Conservation (phyloP, 2,797 vertebrate genomes). For the Enteromius anoplus region DNA sequence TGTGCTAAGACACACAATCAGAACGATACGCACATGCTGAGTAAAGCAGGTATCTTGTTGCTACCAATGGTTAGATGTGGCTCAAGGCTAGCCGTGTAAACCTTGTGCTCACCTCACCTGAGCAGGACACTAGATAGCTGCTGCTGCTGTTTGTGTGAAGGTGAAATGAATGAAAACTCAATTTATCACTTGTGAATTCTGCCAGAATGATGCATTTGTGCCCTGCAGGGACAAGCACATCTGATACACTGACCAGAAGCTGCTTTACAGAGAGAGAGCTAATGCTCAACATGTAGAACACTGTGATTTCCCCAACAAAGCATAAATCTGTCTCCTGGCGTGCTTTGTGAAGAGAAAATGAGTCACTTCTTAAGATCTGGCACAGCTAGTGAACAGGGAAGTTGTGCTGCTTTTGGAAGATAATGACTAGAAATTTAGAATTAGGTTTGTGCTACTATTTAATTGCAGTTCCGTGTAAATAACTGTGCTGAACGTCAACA, state of each 20-base stretch:
- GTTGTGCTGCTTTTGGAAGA: neutral
- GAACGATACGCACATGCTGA: slow-evolving; percentile 23
- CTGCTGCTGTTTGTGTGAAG: slow-evolving; percentile 2
- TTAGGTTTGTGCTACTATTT: neutral
- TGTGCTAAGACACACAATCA: slow-evolving; percentile 45
- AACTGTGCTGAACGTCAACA: neutral
- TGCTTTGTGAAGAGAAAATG: neutral
- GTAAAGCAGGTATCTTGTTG: slow-evolving; percentile 12
- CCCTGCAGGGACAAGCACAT: slow-evolving; percentile 64
- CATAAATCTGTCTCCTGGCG: slow-evolving; percentile 39
- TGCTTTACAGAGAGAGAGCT: slow-evolving; percentile 59
- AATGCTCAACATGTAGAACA: slow-evolving; percentile 65
- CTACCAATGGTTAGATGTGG: slow-evolving; percentile 40
- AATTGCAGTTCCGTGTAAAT: slow-evolving; percentile 15
- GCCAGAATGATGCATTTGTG: slow-evolving; percentile 61
- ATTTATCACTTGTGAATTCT: slow-evolving; percentile 65
- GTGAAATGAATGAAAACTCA: slow-evolving; percentile 56
- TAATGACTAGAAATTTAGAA: slow-evolving; percentile 12
- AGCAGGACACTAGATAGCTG: slow-evolving; percentile 14
- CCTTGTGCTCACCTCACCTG: slow-evolving; percentile 22
- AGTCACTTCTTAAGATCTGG: slow-evolving; percentile 24
- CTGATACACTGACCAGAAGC: slow-evolving; percentile 72
- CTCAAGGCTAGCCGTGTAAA: slow-evolving; percentile 8
- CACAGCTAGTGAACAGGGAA: neutral
- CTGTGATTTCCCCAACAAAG: slow-evolving; percentile 62